Conservation (phyloP, 2,888 invertebrate genomes). For the Drosophila mimica region DNA sequence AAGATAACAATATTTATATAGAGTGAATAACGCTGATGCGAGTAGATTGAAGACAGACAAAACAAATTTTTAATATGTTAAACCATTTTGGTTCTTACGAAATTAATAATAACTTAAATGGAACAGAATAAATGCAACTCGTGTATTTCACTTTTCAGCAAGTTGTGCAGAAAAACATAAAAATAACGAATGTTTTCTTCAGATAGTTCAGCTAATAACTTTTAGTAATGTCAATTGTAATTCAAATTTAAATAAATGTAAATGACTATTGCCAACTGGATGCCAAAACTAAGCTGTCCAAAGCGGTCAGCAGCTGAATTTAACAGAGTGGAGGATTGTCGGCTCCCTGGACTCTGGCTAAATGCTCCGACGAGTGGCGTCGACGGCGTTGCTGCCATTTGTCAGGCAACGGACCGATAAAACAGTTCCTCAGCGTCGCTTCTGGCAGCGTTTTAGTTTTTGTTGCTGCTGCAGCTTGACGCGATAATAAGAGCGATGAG, state of each 20-base stretch:
- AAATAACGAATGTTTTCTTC: background rate
- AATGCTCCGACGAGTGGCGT: conserved; percentile 53
- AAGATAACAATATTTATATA: background rate
- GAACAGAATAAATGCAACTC: background rate
- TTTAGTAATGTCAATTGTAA: background rate
- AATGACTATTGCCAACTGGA: background rate
- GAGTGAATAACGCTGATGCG: background rate
- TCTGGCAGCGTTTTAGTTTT: conserved; percentile 48
- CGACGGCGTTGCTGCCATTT: conserved; percentile 72
- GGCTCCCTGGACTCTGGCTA: conserved; percentile 64
- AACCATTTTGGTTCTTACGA: background rate
- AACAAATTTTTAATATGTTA: background rate
- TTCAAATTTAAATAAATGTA: background rate
- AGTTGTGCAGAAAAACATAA: background rate
- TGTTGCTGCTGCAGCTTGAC: conserved; percentile 62
- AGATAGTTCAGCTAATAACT: background rate
- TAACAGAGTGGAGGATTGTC: conserved; percentile 32
- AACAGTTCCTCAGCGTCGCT: conserved; percentile 66
- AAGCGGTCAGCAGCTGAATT: conserved; percentile 43
- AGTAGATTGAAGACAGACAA: background rate
- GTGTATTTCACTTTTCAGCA: background rate
- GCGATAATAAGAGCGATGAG: conserved; percentile 79
- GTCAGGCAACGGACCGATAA: conserved; percentile 76
- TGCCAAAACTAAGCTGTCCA: background rate
- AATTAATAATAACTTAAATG: background rate